Evolutionary conservation across 2,888 invertebrate genomes (phyloP), one percentile per base, ranked within the genome.

Genomic region (Hydriomena furcata): DNA sequence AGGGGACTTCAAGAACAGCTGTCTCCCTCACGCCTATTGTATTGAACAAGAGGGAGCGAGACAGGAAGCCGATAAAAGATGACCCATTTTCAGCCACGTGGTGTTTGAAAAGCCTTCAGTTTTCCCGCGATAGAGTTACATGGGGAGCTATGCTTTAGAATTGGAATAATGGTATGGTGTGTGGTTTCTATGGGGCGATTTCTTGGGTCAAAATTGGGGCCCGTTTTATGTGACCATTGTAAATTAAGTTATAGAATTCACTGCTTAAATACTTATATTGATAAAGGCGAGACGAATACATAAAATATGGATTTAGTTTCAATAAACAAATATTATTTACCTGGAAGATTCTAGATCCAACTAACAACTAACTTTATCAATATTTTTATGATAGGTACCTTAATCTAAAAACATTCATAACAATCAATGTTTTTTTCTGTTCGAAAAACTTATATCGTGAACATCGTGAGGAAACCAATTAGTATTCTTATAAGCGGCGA

Each of bases 31-130:
- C 30, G 49, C 61, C 40, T 32, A 66, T 60, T 60, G 58, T 63
- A 17, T 32, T 13, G 37, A 35, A 42, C 50, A 73, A 80, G 64
- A 48, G 76, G 61, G 79, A 81, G 59, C 53, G 73, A 45, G 48
- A 62, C 58, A 65, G 66, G 68, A 66, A 67, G 71, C 74, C 73
- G 72, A 84, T 81, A 84, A 83, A 76, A 71, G 79, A 59, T 84
- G 86, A 84, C 86, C 86, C 70, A 84, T 82, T 84, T 86, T 75
- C 74, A 63, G 74, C 76, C 86, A 84, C 85, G 84, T 85, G 84
- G 78, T 67, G 49, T 47, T 66, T 72, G 71, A 76, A 82, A 78
- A 56, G 58, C 55, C 37, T 54, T 37, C 13, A 34, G 55, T 55
- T 58, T 54, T 49, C 54, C 58, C 43, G 43, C 37, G 21, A 30